Evolutionary conservation across 2,113 vertebrate species (phyloP).

Genomic region (Galbula dea): DNA sequence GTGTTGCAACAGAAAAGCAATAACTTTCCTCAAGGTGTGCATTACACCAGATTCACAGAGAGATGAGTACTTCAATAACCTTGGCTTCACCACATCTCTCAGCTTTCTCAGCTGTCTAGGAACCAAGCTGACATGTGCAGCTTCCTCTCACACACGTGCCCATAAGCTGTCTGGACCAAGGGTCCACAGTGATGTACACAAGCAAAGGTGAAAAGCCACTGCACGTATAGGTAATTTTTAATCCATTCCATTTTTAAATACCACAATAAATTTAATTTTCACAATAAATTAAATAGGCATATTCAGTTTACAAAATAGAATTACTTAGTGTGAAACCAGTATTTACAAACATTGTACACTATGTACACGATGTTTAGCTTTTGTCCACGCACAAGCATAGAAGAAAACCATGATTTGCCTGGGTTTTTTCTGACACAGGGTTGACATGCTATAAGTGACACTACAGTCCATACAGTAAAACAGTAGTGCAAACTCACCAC

Average conservation of each 20-base stretch:
- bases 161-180: not conserved
- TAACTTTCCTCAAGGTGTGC: not conserved
- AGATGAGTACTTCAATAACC: slow-evolving; percentile 2
- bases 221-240: slow-evolving; percentile 79
- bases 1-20: not conserved
- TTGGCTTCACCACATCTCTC: not conserved
- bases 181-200: not conserved
- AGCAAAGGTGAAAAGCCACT: slow-evolving; percentile 34
- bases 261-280: slow-evolving; percentile 85
- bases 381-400: slow-evolving; percentile 63
- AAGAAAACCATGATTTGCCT: slow-evolving; percentile 54
- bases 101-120: not conserved
- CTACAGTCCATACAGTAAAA: slow-evolving; percentile 67
- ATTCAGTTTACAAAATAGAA: slow-evolving; percentile 87
- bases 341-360: slow-evolving; percentile 83
- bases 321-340: slow-evolving; percentile 85
- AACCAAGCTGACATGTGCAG: not conserved
- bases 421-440: slow-evolving; percentile 53
- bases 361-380: slow-evolving; percentile 75
- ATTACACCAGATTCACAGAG: slow-evolving; percentile 12
- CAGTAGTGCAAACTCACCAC: slow-evolving; percentile 79
- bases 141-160: not conserved
- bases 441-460: slow-evolving; percentile 76
- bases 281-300: slow-evolving; percentile 87
- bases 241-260: slow-evolving; percentile 85